phyloP scores from a whole-genome alignment of 2,797 vertebrate species.

The Lepidocolaptes lacrymiger region DNA sequence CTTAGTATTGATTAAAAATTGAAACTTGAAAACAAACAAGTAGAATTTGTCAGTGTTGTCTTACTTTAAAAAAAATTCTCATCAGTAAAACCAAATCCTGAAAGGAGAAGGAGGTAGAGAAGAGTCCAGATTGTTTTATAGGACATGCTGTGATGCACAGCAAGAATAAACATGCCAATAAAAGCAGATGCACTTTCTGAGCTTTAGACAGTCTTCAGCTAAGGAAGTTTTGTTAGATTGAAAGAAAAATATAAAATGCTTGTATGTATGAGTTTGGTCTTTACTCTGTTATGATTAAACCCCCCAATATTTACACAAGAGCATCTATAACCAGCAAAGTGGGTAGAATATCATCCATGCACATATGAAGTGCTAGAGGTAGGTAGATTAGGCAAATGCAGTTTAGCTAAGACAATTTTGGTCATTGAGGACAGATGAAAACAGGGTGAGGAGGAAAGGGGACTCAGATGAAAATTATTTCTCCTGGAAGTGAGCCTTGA shows the following conservation, averaged over 20 bases:
- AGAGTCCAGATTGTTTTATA: background rate
- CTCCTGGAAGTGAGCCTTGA: background rate
- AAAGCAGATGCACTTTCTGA: background rate
- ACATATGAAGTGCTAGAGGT: background rate
- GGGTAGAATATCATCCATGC: accelerated
- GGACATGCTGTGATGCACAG: accelerated
- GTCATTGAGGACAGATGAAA: background rate
- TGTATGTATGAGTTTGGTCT: background rate
- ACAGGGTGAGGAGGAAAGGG: accelerated
- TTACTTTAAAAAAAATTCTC: background rate
- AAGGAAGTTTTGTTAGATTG: background rate
- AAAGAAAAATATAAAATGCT: background rate
- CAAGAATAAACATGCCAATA: background rate
- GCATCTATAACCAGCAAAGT: background rate
- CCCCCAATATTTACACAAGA: background rate
- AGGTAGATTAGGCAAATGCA: background rate
- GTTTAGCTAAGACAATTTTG: background rate
- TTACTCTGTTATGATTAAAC: background rate
- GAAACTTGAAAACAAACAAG: background rate
- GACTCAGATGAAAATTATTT: background rate
- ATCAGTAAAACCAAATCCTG: background rate
- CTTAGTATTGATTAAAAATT: background rate
- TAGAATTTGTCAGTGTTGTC: background rate
- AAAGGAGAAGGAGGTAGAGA: background rate
- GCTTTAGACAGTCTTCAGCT: background rate